A percentile compares a stretch with the other conserved stretches of the same genome.
These are phyloP conservation scores for Aelia acuminata DNA, from an alignment of 2,888 invertebrate genomes.

Conservation along the genomic window DNA sequence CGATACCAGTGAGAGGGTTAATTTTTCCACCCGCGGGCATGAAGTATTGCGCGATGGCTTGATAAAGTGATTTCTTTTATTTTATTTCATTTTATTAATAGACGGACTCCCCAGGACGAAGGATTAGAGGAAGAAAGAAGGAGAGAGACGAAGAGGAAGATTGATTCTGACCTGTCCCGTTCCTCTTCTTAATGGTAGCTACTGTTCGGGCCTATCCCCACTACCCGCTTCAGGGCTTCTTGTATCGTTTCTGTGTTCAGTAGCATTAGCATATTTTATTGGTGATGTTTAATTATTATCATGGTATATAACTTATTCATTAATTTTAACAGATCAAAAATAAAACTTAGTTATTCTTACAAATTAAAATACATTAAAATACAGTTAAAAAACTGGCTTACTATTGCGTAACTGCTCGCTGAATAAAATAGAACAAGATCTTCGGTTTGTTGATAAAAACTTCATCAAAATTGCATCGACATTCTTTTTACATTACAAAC, in stretches of 20 bases:
- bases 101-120: neutral
- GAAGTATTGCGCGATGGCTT: neutral
- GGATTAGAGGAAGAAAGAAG: no score
- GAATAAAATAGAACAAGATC: no score
- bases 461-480: no score
- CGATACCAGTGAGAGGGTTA: neutral
- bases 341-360: no score
- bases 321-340: no score
- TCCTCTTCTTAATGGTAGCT: neutral
- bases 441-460: no score
- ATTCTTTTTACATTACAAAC: no score
- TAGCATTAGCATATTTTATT: neutral
- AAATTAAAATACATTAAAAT: no score
- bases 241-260: neutral
- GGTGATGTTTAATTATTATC: neutral
- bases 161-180: neutral
- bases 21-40: conserved; percentile 9
- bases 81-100: conserved; percentile 16
- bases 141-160: neutral
- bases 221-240: neutral
- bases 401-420: no score
- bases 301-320: neutral
- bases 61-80: conserved; percentile 14
- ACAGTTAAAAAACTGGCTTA: no score
- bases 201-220: neutral